These are phyloP conservation scores for Deroptyus accipitrinus DNA, from an alignment of 2,113 vertebrate genomes.

Conservation along the genomic window DNA sequence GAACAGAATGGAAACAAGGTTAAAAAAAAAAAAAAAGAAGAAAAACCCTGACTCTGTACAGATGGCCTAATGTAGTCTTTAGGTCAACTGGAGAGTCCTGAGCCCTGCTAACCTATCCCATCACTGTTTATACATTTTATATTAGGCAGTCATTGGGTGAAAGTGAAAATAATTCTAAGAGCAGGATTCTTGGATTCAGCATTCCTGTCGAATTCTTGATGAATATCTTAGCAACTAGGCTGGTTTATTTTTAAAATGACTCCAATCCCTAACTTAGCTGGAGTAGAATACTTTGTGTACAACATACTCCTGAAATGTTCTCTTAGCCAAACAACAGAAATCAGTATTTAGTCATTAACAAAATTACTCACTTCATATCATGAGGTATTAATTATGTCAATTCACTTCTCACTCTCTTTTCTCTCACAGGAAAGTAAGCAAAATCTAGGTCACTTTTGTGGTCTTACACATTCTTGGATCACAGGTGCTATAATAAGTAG, in stretches of 20 bases:
- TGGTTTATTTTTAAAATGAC: constrained; percentile 11
- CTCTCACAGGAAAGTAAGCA: not conserved
- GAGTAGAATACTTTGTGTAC: not conserved
- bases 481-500: not conserved
- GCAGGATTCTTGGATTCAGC: not conserved
- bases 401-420: not conserved
- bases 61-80: not conserved
- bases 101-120: not conserved
- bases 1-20: not conserved
- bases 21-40: too few species aligned
- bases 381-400: not conserved
- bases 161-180: constrained; percentile 26
- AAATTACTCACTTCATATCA: not conserved
- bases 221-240: constrained; percentile 50
- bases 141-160: not conserved
- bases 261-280: not conserved
- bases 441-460: not conserved
- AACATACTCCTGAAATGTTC: not conserved
- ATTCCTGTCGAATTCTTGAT: constrained; percentile 1
- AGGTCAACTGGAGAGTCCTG: not conserved
- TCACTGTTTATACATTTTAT: constrained; percentile 1
- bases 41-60: accelerated
- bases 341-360: not conserved
- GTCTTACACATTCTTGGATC: not conserved
- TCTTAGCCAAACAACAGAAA: not conserved